Base-by-base conservation (phyloP, 1,140 invertebrate species). In the Drosophila arawakana region DNA sequence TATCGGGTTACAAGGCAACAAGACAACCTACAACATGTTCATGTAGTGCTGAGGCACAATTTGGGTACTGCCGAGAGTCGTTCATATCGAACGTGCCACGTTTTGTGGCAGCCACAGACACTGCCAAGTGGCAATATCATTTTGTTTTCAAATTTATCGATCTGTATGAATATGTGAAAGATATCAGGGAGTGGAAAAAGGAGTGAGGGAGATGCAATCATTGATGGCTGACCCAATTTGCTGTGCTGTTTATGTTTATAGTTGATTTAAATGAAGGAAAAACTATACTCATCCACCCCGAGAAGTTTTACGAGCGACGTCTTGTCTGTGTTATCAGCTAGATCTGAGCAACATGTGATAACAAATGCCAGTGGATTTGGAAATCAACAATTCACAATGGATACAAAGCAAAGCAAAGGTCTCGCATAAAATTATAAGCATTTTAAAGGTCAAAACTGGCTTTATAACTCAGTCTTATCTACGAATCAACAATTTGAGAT, bases 11-110 rank as follows among this genome's bases (percentile, higher is more conserved):
- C 83, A 86, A 75, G 83, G 80, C 84, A 82, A 83, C 84, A 89
- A 89, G 84, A 89, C 85, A 89, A 83, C 83, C 80, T 89, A 86
- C 83, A 86, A 88, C 84, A 86, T 86, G 83, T 86, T 86, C 73
- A 30, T 73, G 55, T 59, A 54, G 25, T 30, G 57, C 49, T 46
- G 49, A 6, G 49, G 18, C 43, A 37, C 7, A 35, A 50, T 76
- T 71, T 74, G 34, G 72, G 69, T 76, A 77, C 69, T 68, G 58
- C 60, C 54, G 41, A 74, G 37, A 65, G 83, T 63, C 76, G 76
- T 66, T 80, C 80, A 83, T 86, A 88, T 73, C 72, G 83, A 80
- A 83, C 44, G 73, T 83, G 83, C 69, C 83, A 83, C 69, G 73
- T 61, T 82, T 25, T 39, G 35, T 69, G 55, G 61, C 41, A 50